Base-by-base conservation (phyloP, 2,113 vertebrate species). In the Ageneiosus marmoratus region DNA sequence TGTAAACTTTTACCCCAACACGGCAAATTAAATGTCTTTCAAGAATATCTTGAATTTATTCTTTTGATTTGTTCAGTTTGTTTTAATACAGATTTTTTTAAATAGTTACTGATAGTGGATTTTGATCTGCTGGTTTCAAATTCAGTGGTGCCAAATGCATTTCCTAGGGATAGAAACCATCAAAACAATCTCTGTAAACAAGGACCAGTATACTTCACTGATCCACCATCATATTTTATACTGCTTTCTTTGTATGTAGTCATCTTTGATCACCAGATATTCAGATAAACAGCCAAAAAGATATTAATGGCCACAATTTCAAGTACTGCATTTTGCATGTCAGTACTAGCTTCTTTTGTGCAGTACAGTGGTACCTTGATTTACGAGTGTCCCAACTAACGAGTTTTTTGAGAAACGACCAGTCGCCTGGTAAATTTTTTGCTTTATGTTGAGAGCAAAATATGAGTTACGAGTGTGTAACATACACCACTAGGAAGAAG, bases 11-110 rank as follows among this genome's bases (percentile, higher is more conserved):
- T 81, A 86, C 58, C 90, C 20, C 69, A 89, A 88, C 90, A 86
- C 90, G 90, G 86, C 86, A 88, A 89, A 94, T 92, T 92, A 93
- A 94, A 94, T 89, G 87, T 90, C 91, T 91, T 92, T 89, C 78
- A 92, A 91, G 86, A 86, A 91, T 81, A 58, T 48, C 60, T 83
- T 73, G 69, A 48, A 73, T 73, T 48, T 1, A 9, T 16, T 18
- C 4, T 48, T 73, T 50, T 73, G 4, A 24, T 24, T 70, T 44
- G 37, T 41, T 41, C 24, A 41, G 22, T 15, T 7, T 2, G 60
- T 63, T 63, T 63, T 62, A 62, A 63, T 63, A 63, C 1, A 5
- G 27, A 16, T 63, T 60, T 58, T 3, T 5, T 32, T 6, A 60
- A 29, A 63, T 7, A 15, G 4, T 62, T 60, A 22, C 20, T 60